phyloP scores from a whole-genome alignment of 2,888 invertebrate species.

The Amiota mariae region DNA sequence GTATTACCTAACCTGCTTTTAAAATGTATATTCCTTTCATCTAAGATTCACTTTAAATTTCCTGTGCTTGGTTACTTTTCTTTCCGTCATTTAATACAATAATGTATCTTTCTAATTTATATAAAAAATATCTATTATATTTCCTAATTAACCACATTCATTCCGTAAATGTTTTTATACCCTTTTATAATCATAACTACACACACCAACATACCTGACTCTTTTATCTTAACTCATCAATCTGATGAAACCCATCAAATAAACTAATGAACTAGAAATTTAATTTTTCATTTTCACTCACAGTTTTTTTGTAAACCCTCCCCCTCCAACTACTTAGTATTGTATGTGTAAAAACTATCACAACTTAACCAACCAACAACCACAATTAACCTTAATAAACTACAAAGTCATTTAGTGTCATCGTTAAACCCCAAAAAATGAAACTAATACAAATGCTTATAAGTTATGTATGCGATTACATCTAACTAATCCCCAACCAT shows the following conservation, averaged over 20 bases:
- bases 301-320: neutral
- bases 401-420: slow-evolving; percentile 52
- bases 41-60: no score
- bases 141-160: no score
- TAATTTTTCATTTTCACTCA: slow-evolving; percentile 41
- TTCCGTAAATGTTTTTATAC: no score
- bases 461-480: slow-evolving; percentile 32
- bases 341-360: slow-evolving; percentile 37
- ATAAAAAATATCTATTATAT: no score
- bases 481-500: no score
- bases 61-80: no score
- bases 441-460: slow-evolving; percentile 54
- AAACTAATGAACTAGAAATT: slow-evolving; percentile 58
- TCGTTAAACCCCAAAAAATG: slow-evolving; percentile 31
- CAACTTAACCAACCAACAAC: slow-evolving; percentile 52
- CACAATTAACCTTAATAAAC: slow-evolving; percentile 66
- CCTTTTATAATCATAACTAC: no score
- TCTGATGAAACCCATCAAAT: slow-evolving; percentile 48
- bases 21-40: no score
- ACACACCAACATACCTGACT: no score
- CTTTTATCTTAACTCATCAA: neutral
- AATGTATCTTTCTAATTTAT: no score
- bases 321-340: neutral
- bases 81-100: no score
- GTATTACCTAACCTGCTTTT: no score